Percentiles rank a stretch among this genome's conserved stretches.
phyloP scores from a whole-genome alignment of 1,140 invertebrate genomes.

The Chymomyza costata region DNA sequence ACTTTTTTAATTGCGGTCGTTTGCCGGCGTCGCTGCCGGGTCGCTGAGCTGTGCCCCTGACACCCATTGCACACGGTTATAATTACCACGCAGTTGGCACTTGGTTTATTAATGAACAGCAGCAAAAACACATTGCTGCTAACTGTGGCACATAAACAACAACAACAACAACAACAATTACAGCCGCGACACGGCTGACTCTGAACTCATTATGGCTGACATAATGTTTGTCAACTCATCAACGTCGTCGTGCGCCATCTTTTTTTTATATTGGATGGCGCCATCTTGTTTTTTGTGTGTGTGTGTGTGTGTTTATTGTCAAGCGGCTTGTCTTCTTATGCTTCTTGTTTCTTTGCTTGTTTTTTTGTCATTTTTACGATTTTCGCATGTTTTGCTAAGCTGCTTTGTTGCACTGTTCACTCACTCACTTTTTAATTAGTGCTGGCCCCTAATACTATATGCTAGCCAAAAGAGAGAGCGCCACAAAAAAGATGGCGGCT shows the following conservation, averaged over 20 bases:
- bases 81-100: slow-evolving; percentile 54
- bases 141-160: slow-evolving; percentile 32
- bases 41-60: no score
- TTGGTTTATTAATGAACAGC: slow-evolving; percentile 39
- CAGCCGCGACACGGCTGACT: not conserved
- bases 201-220: slow-evolving; percentile 62
- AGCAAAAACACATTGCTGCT: slow-evolving; percentile 10
- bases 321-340: slow-evolving; percentile 10
- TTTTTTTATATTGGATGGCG: slow-evolving; percentile 5
- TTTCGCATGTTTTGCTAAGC: no score
- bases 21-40: no score
- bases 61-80: slow-evolving; percentile 24
- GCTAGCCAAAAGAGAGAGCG: not conserved
- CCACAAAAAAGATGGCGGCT: no score
- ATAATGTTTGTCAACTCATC: slow-evolving; percentile 74
- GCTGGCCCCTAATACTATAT: no score
- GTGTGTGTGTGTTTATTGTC: slow-evolving; percentile 40
- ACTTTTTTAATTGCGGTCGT: slow-evolving; percentile 36
- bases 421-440: slow-evolving; percentile 60
- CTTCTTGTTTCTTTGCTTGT: slow-evolving; percentile 19
- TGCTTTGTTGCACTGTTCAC: no score
- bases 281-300: slow-evolving; percentile 23
- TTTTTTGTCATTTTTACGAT: slow-evolving; percentile 11
- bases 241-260: slow-evolving; percentile 29
- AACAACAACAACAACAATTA: no score